A percentile compares a stretch with the other conserved stretches of the same genome.
Conservation (phyloP, 2,113 vertebrate species). For the Upupa epops region DNA sequence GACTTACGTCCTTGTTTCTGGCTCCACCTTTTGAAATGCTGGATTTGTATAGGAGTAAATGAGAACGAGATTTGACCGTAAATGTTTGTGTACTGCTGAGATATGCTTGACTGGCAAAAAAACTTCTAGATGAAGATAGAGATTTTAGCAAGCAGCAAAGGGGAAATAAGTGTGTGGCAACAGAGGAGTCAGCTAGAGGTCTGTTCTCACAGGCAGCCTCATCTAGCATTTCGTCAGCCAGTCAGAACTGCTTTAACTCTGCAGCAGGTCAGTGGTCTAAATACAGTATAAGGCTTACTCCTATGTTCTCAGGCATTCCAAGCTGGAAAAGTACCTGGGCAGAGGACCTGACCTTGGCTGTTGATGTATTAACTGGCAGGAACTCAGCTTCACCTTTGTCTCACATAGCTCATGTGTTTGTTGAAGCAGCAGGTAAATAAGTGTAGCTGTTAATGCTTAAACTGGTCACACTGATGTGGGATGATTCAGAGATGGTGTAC, state of each 20-base stretch:
- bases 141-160: background rate
- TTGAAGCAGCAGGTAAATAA: conserved; percentile 11
- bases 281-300: background rate
- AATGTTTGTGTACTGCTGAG: background rate
- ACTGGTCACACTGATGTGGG: background rate
- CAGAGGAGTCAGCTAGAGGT: background rate
- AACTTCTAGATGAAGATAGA: background rate
- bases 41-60: background rate
- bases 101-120: background rate
- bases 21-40: background rate
- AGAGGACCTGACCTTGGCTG: conserved; percentile 8
- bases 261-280: background rate
- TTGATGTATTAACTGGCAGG: background rate
- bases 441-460: conserved; percentile 35
- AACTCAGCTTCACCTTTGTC: background rate
- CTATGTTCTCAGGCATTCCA: background rate
- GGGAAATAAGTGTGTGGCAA: background rate
- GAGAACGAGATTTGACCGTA: background rate
- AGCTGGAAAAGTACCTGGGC: background rate
- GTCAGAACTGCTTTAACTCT: background rate
- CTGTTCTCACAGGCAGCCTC: background rate
- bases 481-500: background rate
- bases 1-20: background rate
- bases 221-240: background rate
- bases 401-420: background rate